Evolutionary conservation across 2,797 vertebrate genomes (phyloP).

Genomic region (Phrynocephalus vlangalii): DNA sequence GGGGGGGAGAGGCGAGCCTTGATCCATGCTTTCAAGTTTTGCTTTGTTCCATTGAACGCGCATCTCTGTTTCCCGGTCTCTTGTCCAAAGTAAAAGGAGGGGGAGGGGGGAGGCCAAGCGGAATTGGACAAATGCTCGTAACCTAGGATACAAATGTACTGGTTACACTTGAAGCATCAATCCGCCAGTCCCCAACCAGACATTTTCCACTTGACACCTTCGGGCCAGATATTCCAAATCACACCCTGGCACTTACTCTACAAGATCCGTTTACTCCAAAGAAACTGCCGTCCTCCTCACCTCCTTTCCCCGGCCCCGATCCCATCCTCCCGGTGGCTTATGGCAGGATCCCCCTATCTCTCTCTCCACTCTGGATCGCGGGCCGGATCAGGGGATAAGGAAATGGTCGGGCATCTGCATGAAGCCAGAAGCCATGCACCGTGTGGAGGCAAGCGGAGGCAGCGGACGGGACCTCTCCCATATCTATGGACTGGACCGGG

Average conservation of each 20-base stretch:
- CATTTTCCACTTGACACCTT: neutral
- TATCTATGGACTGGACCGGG: too few relatives aligned
- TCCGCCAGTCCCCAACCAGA: conserved; percentile 7
- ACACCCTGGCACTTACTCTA: neutral
- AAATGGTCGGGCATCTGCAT: conserved; percentile 3
- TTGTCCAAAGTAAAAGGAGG: neutral
- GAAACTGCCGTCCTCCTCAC: neutral
- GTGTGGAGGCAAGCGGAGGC: neutral
- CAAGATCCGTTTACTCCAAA: neutral
- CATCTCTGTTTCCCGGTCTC: neutral
- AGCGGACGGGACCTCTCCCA: neutral
- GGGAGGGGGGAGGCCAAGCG: neutral
- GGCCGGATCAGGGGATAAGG: neutral
- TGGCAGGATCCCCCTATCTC: neutral
- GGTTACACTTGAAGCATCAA: neutral
- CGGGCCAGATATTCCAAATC: neutral
- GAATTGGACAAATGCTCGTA: neutral
- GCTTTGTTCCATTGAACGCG: neutral
- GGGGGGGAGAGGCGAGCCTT: too few relatives aligned
- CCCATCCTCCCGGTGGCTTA: neutral
- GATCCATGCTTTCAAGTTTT: neutral
- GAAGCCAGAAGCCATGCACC: neutral
- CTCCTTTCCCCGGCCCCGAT: neutral
- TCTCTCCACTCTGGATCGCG: neutral
- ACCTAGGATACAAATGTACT: neutral